phyloP scores from a whole-genome alignment of 2,113 vertebrate genomes.

The Andinoacara biseriatus region DNA sequence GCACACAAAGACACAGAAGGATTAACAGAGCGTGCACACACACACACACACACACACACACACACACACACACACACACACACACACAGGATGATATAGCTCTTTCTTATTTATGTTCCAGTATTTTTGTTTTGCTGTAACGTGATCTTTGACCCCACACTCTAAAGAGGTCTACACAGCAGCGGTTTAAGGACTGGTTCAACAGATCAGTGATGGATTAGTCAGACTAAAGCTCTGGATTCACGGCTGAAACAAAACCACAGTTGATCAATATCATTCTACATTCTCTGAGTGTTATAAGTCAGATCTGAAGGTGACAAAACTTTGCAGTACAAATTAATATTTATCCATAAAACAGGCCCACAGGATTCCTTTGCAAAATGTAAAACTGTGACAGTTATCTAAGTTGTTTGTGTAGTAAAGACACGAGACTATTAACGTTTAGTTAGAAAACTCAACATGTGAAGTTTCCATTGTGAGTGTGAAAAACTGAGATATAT shows the following conservation, averaged over 20 bases:
- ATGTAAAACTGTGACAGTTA: not conserved
- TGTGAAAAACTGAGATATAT: too few species aligned
- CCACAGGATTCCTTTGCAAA: too few species aligned
- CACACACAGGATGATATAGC: conserved; percentile 3
- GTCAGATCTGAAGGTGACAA: not conserved
- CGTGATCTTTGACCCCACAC: conserved; percentile 24
- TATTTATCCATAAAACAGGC: not conserved
- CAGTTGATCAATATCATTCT: not conserved
- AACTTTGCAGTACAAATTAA: not conserved
- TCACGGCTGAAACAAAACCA: not conserved
- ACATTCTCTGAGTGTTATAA: not conserved
- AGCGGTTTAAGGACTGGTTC: not conserved
- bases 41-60: not conserved
- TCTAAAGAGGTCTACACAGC: not conserved
- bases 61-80: conserved; percentile 20
- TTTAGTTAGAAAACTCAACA: too few species aligned
- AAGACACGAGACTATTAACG: too few species aligned
- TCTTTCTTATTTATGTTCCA: conserved; percentile 28
- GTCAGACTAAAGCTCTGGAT: not conserved
- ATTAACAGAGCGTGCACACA: conserved; percentile 31
- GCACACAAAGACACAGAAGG: conserved; percentile 39
- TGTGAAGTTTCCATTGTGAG: too few species aligned
- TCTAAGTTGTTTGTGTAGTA: too few species aligned
- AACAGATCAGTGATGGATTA: not conserved
- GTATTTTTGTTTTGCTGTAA: conserved; percentile 15